These are phyloP conservation scores for Folsomia manolachei DNA, from an alignment of 2,888 invertebrate species.

Conservation along the genomic window DNA sequence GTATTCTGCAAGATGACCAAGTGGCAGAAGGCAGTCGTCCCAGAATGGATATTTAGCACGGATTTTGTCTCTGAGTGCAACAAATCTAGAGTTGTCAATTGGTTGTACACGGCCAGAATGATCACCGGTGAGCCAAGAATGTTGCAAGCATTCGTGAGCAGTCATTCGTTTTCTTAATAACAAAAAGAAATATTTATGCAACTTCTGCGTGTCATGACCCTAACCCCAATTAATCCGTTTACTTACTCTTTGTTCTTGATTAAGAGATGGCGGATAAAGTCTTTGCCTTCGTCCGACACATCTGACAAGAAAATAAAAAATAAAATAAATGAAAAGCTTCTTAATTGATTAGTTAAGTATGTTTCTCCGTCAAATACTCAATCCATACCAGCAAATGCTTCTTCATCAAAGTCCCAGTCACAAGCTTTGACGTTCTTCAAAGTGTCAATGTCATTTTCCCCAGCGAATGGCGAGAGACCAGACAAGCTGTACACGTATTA, in stretches of 20 bases:
- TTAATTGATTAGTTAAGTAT: neutral
- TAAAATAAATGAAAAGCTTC: neutral
- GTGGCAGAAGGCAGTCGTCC: constrained; percentile 82
- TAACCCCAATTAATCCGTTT: too few relatives aligned
- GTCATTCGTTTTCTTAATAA: constrained; percentile 83
- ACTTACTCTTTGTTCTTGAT: constrained; percentile 88
- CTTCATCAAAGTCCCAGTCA: constrained; percentile 98
- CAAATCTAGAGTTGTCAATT: constrained; percentile 81
- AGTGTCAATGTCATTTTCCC: constrained; percentile 97
- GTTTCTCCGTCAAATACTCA: neutral
- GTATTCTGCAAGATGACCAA: constrained; percentile 96
- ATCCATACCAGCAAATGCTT: constrained; percentile 68
- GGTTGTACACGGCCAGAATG: constrained; percentile 69
- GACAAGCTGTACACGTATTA: constrained; percentile 69
- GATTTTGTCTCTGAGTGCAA: constrained; percentile 81
- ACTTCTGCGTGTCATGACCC: neutral
- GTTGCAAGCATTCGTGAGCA: constrained; percentile 92
- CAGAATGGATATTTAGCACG: constrained; percentile 76
- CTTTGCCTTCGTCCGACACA: constrained; percentile 95
- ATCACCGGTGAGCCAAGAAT: constrained; percentile 91
- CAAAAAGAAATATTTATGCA: neutral
- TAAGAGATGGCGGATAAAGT: constrained; percentile 91
- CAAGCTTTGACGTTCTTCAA: constrained; percentile 96
- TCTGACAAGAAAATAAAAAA: constrained; percentile 54
- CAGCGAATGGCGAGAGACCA: constrained; percentile 97